A percentile compares a stretch with the other conserved stretches of the same genome.
Evolutionary conservation across 2,113 vertebrate species (phyloP).

Genomic region (Sceloporus undulatus): DNA sequence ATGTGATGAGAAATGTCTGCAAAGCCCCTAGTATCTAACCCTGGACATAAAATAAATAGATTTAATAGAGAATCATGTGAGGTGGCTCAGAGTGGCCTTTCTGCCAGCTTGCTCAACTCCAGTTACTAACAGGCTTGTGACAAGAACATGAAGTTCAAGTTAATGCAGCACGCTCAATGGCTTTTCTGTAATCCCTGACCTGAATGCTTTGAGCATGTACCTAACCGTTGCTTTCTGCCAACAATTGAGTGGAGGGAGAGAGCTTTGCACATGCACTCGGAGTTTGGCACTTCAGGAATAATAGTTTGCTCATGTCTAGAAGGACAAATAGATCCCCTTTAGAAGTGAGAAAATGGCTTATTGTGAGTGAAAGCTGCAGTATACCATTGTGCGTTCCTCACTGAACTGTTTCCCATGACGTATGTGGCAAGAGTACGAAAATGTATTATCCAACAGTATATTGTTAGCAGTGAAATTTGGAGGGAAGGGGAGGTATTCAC

Average conservation of each 20-base stretch:
- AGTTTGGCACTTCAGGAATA: conserved; percentile 57
- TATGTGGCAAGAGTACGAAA: conserved; percentile 57
- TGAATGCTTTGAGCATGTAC: conserved; percentile 46
- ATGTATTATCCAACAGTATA: conserved; percentile 51
- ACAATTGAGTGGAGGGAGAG: conserved; percentile 45
- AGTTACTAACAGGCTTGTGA: conserved; percentile 23
- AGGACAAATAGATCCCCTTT: conserved; percentile 51
- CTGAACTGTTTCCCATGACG: conserved; percentile 58
- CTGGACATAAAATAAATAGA: not conserved
- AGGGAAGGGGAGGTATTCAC: conserved; percentile 57
- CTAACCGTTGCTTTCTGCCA: conserved; percentile 54
- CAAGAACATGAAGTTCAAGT: not conserved
- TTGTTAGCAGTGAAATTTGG: conserved; percentile 46
- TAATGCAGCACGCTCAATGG: not conserved
- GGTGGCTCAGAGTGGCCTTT: accelerated
- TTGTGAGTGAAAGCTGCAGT: conserved; percentile 55
- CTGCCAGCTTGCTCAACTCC: conserved; percentile 28
- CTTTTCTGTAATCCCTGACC: conserved; percentile 41
- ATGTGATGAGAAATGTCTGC: conserved; percentile 1
- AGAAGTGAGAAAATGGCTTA: conserved; percentile 43
- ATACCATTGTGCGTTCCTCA: conserved; percentile 56
- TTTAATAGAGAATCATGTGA: not conserved
- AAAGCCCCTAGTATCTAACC: not conserved
- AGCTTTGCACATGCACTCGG: conserved; percentile 55
- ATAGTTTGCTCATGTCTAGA: conserved; percentile 41